Conservation (phyloP, 2,888 invertebrate genomes). For the Dasypolia templi region DNA sequence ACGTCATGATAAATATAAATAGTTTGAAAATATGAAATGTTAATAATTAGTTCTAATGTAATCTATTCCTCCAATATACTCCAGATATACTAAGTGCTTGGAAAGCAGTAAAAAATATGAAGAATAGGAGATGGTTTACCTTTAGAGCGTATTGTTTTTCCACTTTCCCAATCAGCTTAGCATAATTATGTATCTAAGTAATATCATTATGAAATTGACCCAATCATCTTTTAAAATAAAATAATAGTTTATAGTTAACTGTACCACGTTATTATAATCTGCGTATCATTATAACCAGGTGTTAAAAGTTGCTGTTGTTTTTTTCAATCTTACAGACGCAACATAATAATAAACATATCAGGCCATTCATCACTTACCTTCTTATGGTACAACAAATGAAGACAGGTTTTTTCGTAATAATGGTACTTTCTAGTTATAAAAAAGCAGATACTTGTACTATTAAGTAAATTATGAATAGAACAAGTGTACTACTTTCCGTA, state of each 20-base stretch:
- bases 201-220: neutral
- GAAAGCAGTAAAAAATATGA: neutral
- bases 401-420: constrained; percentile 44
- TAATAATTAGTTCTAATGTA: too few relatives aligned
- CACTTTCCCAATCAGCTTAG: neutral
- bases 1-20: too few relatives aligned
- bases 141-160: neutral
- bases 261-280: neutral
- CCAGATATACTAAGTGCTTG: neutral
- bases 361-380: constrained; percentile 39
- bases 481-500: constrained; percentile 18
- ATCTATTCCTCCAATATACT: too few relatives aligned
- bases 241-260: neutral
- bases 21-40: too few relatives aligned
- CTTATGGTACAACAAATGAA: constrained; percentile 34
- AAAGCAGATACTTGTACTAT: constrained; percentile 35
- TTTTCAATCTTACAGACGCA: constrained; percentile 8
- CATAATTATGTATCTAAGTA: neutral
- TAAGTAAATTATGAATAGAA: constrained; percentile 32
- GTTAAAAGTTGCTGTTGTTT: constrained; percentile 6
- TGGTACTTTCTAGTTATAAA: constrained; percentile 56
- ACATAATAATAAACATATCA: constrained; percentile 42
- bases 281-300: neutral
- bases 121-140: neutral
- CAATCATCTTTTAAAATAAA: neutral